These are phyloP conservation scores for Zaprionus ghesquierei DNA, from an alignment of 1,140 invertebrate genomes.

Conservation along the genomic window DNA sequence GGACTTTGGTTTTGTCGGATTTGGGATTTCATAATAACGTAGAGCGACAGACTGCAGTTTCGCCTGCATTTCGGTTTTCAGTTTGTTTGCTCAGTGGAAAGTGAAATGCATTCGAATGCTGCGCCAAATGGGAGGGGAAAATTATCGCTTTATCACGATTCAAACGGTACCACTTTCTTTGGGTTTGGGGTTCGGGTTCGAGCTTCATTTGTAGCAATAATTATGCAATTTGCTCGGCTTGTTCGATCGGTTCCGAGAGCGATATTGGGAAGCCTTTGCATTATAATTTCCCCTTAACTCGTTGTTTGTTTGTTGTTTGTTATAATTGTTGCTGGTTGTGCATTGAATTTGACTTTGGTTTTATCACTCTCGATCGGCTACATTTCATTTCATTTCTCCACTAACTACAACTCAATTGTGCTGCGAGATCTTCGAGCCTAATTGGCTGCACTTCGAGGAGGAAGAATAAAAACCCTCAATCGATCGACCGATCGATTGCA, in stretches of 20 bases:
- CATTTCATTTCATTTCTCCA: slow-evolving; percentile 39
- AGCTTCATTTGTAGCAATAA: slow-evolving; percentile 79
- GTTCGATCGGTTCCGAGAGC: not conserved
- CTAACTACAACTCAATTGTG: slow-evolving; percentile 61
- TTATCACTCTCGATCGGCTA: slow-evolving; percentile 44
- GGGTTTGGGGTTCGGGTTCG: slow-evolving; percentile 41
- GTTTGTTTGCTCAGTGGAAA: slow-evolving; percentile 69
- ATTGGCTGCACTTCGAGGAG: slow-evolving; percentile 66
- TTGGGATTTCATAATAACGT: slow-evolving; percentile 50
- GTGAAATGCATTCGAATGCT: slow-evolving; percentile 68
- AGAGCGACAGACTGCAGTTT: slow-evolving; percentile 25
- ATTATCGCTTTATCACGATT: slow-evolving; percentile 81
- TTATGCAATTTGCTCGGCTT: slow-evolving; percentile 73
- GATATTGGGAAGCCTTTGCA: slow-evolving; percentile 5
- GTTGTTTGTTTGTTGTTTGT: slow-evolving; percentile 5
- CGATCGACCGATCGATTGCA: slow-evolving; percentile 11
- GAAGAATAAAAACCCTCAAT: slow-evolving; percentile 43
- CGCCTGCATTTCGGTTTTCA: slow-evolving; percentile 24
- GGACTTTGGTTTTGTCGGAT: slow-evolving; percentile 19
- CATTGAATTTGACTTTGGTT: slow-evolving; percentile 38
- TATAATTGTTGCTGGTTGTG: slow-evolving; percentile 57
- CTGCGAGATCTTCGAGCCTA: slow-evolving; percentile 63
- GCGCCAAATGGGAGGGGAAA: slow-evolving; percentile 42
- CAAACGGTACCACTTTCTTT: slow-evolving; percentile 79
- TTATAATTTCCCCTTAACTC: slow-evolving; percentile 24